Base-by-base conservation (phyloP, 2,113 vertebrate genomes). In the Melanerpes aurifrons region DNA sequence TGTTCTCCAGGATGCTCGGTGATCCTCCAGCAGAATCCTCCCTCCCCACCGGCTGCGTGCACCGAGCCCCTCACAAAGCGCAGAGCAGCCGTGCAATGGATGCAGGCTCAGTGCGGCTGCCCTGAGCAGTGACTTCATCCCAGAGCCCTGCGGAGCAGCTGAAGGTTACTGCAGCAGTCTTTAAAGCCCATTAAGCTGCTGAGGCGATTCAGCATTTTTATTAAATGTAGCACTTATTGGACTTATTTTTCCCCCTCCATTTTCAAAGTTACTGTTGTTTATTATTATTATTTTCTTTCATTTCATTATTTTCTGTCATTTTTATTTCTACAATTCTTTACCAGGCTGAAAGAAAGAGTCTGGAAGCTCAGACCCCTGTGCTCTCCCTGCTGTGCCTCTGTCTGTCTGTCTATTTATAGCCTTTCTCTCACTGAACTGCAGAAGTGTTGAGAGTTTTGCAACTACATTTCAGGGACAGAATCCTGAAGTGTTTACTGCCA, bases 381-480 rank as follows among this genome's bases (percentile, higher is more conserved):
- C 54, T 91, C 89, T 93, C 75, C 89, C 91, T 26, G 87, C 93
- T 94, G 91, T 88, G 94, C 71, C 81, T 78, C 94, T 91, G 86
- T 0, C 63, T 91, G 86, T 0, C 63, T 85, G 70, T 24, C 83
- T 95, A 95, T 94, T 93, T 93, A 94, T 94, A 96, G 85, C 56
- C 58, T 40, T 91, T 83, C 63, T 85, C 84, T 79, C 87, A 69
- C 86, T 74, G 40, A 83, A 90, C 14, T 88, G 82, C 73, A 90
- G 86, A 94, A 93, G 76, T 24, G 62, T 81, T 87, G 66, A 69
- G 93, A 91, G 82, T 91, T 89, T 82, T 88, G 85, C 58, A 89
- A 90, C 61, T 88, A 24, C 26, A n/a, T 90, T 90, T 91, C 66
- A 56, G 76, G 54, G 85, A 71, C 54, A 83, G 80, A 88, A 82